Base-by-base conservation (phyloP, 2,113 vertebrate genomes). In the Tauraco erythrolophus region DNA sequence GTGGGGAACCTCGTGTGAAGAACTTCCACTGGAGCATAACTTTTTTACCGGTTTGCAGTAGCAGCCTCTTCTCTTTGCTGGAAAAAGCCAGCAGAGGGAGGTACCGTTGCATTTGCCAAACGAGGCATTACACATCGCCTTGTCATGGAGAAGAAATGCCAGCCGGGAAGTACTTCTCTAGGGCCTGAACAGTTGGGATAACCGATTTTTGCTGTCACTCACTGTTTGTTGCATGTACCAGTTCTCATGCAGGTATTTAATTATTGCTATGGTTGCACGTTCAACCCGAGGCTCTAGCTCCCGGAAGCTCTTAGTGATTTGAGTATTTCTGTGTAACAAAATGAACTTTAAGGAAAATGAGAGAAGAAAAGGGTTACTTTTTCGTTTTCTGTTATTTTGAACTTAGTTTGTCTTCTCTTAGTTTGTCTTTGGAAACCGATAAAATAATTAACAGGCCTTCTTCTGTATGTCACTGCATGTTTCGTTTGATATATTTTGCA, bases 51-150 rank as follows among this genome's bases (percentile, higher is more conserved):
- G 11, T 54, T 54, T 81, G 10, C n/a, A 23, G 41, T 31, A 72
- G 68, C 71, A 86, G 28, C 46, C 28, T 72, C 28, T 13, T 12
- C 25, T 81, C 31, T 92, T 78, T 77, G 22, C 41, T 50, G 50
- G 83, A 80, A 83, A 28, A 72, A 61, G 54, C 27, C 70, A 92
- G 25, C 62, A 72, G 75, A 79, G 72, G 35, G 76, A 89, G 51
- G 58, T 53, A 24, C 62, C 2, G 19, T 56, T 80, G 50, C 1
- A 0, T 83, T 86, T 6, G 6, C 58, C 37, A 58, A 70, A 53
- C 2, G 21, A 80, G 31, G 11, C 2, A 1, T 79, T 76, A n/a
- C n/a, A 19, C 0, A 0, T n/a, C 3, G 0, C 54, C 65, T 76
- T 51, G n/a, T 58, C 46, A 19, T 28, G 2, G 4, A 19, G 22